Conservation (phyloP, 2,797 vertebrate genomes). For the Bradypodion pumilum region DNA sequence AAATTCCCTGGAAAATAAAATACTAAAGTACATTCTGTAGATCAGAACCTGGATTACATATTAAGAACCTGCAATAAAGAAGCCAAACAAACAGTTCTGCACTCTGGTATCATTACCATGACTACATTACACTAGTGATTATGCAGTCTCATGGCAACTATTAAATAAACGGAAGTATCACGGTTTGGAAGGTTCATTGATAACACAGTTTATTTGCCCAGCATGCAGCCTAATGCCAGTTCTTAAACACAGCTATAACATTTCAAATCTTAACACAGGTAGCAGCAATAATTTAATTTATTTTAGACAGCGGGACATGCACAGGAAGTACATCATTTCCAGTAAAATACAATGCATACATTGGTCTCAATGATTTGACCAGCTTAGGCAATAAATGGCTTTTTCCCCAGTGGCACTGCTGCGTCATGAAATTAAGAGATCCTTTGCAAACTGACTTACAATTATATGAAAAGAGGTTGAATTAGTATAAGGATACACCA, state of each 20-base stretch:
- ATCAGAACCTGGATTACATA: neutral
- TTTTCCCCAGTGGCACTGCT: constrained; percentile 1
- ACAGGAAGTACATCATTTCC: fast-evolving
- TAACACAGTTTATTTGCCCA: neutral
- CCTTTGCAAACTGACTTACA: neutral
- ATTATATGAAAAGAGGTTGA: neutral
- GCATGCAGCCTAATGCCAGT: neutral
- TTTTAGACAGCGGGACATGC: neutral
- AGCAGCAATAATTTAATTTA: neutral
- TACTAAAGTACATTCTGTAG: neutral
- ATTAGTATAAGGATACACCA: constrained; percentile 6
- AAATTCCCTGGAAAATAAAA: neutral
- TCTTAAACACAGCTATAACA: neutral
- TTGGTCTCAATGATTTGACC: neutral
- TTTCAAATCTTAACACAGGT: neutral
- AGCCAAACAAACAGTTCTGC: neutral
- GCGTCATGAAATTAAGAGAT: neutral
- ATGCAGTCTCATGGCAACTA: fast-evolving
- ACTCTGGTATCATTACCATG: neutral
- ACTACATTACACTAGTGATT: neutral
- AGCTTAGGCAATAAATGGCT: constrained; percentile 11
- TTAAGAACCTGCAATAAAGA: neutral
- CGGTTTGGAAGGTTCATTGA: neutral
- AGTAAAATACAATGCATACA: fast-evolving
- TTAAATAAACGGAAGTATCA: neutral